These are phyloP conservation scores for Ophthalmolycus amberensis DNA, from an alignment of 2,113 vertebrate genomes.

Conservation along the genomic window DNA sequence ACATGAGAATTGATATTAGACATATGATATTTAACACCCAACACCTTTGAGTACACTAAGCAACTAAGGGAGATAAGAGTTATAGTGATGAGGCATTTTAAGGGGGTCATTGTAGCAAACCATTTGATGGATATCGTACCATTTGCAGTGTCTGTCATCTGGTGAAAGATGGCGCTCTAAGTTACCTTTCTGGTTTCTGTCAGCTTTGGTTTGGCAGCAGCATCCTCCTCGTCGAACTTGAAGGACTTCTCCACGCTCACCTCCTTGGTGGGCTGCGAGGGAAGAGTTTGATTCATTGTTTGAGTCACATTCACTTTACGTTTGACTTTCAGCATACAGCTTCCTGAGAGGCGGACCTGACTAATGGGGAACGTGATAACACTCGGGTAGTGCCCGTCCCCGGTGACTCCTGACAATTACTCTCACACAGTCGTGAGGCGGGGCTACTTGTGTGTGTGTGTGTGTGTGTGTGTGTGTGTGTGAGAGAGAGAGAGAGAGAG, in stretches of 20 bases:
- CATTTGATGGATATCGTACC: no score
- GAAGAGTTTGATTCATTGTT: neutral
- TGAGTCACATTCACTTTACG: neutral
- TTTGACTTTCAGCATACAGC: neutral
- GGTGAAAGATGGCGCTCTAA: neutral
- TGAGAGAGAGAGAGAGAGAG: neutral
- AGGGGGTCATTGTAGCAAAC: no score
- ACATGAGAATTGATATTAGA: no score
- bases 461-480: no score
- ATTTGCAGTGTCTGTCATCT: neutral
- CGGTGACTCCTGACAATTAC: neutral
- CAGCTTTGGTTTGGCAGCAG: conserved; percentile 85
- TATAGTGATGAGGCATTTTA: no score
- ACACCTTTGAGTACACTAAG: no score
- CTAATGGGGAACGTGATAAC: neutral
- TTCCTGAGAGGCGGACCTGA: neutral
- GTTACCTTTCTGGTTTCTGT: conserved; percentile 88
- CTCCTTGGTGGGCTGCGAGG: conserved; percentile 85
- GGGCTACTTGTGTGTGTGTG: neutral
- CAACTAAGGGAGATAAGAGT: no score
- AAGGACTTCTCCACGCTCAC: conserved; percentile 83
- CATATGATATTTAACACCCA: no score
- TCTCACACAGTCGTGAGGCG: neutral
- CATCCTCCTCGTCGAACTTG: conserved; percentile 87
- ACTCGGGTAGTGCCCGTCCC: neutral